These are phyloP conservation scores for Drosophila prostipennis DNA, from an alignment of 2,888 invertebrate genomes.

Conservation along the genomic window DNA sequence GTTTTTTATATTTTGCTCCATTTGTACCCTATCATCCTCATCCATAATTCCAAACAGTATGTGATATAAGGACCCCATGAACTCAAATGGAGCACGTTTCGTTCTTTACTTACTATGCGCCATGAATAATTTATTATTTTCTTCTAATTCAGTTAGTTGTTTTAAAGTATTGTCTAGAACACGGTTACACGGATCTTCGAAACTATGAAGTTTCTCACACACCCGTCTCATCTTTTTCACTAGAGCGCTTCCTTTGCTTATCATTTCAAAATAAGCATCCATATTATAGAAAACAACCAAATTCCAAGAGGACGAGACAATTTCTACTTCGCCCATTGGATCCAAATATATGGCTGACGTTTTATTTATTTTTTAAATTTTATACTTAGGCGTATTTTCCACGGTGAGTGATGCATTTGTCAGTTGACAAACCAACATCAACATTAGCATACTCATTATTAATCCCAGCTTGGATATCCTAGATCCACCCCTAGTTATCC, in stretches of 20 bases:
- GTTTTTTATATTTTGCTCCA: slow-evolving; percentile 14
- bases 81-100: slow-evolving; percentile 12
- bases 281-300: slow-evolving; percentile 18
- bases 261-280: slow-evolving; percentile 21
- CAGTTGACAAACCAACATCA: slow-evolving; percentile 6
- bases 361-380: not conserved
- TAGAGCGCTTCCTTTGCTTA: slow-evolving; percentile 4
- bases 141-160: slow-evolving; percentile 12
- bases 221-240: slow-evolving; percentile 1
- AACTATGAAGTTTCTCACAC: slow-evolving; percentile 12
- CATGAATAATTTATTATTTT: slow-evolving; percentile 8
- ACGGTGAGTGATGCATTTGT: slow-evolving; percentile 3
- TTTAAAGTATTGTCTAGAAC: slow-evolving; percentile 10
- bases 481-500: not conserved
- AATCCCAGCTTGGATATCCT: not conserved
- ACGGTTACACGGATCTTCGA: slow-evolving; percentile 8
- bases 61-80: slow-evolving; percentile 20
- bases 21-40: slow-evolving; percentile 12
- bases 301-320: slow-evolving; percentile 17
- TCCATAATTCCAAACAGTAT: slow-evolving; percentile 27
- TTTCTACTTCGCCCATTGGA: slow-evolving; percentile 13
- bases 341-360: slow-evolving; percentile 16
- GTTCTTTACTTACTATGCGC: not conserved
- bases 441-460: not conserved
- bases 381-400: not conserved